Evolutionary conservation across 1,140 invertebrate species (phyloP).

Genomic region (Ceratosolen fusciceps): DNA sequence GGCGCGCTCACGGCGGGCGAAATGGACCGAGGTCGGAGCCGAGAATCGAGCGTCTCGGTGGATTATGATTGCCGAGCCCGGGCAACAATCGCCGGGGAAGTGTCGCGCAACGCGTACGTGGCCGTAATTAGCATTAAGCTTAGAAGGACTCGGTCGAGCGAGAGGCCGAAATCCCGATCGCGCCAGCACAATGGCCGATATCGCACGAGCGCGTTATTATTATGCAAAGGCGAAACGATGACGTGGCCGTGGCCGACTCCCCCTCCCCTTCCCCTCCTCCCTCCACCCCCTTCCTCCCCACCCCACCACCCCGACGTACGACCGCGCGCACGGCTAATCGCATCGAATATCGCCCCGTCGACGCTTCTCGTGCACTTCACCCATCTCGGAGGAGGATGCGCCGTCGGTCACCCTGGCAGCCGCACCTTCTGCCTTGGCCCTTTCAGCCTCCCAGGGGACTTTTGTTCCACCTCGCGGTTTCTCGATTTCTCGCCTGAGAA

Average conservation of each 20-base stretch:
- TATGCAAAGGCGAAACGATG: constrained; percentile 8
- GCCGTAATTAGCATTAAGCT: constrained; percentile 3
- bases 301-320: no score
- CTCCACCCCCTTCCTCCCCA: no score
- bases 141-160: not conserved
- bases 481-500: no score
- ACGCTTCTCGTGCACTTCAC: not conserved
- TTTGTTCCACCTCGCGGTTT: no score
- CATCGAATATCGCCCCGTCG: constrained; percentile 20
- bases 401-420: not conserved
- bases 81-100: not conserved
- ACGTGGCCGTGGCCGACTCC: not conserved
- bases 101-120: not conserved
- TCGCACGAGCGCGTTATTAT: not conserved
- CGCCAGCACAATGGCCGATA: not conserved
- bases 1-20: no score
- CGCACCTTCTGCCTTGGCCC: no score
- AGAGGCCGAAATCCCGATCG: no score
- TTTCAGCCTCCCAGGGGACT: no score
- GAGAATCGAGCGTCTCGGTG: not conserved
- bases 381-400: not conserved
- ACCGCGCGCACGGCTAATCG: constrained; percentile 46
- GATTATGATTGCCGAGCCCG: not conserved
- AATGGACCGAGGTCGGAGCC: not conserved
- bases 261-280: not conserved